Conservation (phyloP, 1,140 invertebrate species). For the Drosophila pruinosa region DNA sequence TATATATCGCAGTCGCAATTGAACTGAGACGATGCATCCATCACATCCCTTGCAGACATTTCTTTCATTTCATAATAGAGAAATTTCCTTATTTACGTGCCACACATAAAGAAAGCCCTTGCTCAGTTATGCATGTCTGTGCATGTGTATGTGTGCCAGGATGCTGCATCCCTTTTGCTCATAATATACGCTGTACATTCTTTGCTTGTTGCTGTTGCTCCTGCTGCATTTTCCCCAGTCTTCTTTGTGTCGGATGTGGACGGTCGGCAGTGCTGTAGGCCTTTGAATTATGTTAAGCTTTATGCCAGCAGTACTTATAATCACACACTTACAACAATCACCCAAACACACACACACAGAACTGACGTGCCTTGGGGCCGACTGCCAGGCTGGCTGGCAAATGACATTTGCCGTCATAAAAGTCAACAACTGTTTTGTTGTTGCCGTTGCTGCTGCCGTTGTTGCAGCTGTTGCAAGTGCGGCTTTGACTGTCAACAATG, state of each 20-base stretch:
- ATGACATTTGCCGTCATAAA: conserved; percentile 75
- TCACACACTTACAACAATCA: conserved; percentile 3
- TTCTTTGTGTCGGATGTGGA: conserved; percentile 8
- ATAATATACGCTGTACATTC: conserved; percentile 14
- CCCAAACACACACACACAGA: neutral
- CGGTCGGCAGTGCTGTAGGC: conserved; percentile 23
- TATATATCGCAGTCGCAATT: neutral
- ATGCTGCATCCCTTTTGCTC: neutral
- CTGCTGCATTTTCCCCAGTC: conserved; percentile 28
- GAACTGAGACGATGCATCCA: conserved; percentile 17
- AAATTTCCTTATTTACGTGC: conserved; percentile 41
- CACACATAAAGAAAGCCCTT: neutral
- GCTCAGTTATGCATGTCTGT: neutral
- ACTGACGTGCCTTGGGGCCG: conserved; percentile 42
- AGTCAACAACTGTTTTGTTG: conserved; percentile 71
- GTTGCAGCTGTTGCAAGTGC: conserved; percentile 47
- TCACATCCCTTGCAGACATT: conserved; percentile 40
- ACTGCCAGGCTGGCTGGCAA: conserved; percentile 61
- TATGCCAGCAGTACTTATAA: conserved; percentile 50
- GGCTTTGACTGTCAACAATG: conserved; percentile 75
- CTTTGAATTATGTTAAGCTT: conserved; percentile 67
- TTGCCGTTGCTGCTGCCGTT: conserved; percentile 32
- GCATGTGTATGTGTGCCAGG: neutral
- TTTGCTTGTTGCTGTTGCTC: conserved; percentile 32
- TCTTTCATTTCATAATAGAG: conserved; percentile 43